Base-by-base conservation (phyloP, 2,797 vertebrate species). In the Anisognathus igniventris region DNA sequence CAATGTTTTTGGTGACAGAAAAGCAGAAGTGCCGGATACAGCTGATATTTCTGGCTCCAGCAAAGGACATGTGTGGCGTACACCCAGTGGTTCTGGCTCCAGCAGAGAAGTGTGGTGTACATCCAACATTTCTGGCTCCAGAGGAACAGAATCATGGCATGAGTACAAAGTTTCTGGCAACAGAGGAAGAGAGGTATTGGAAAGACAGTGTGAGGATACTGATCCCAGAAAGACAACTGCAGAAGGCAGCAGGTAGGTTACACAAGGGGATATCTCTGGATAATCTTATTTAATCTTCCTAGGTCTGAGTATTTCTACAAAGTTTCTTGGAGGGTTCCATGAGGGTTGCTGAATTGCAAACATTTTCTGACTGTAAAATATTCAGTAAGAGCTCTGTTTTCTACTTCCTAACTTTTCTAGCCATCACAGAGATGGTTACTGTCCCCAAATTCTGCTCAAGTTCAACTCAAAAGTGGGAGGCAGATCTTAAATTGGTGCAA, bases 41-140 rank as follows among this genome's bases (percentile, higher is more conserved):
- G 16, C 12, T 8, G 11, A 28, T 57, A 18, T 23, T 45, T 45
- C 20, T 72, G 51, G 3, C 39, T 54, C 12, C 70, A 21, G 33
- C 17, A 18, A 10, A 53, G 19, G 1, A 33, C 3, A 35, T 10
- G 0, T 4, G 7, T 3, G 1, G 11, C 4, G 9, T 42, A 12
- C 23, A 47, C 64, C 24, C n/a, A 47, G 27, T 39, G 27, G 27
- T 60, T 39, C 58, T 60, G 35, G 37, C 27, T 40, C 37, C 37
- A 40, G 37, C 27, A 22, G 19, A 61, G 28, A 40, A 61, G 13
- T 3, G 37, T 4, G 14, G 27, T 11, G 6, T 18, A 18, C 19
- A 44, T 2, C 10, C 31, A 44, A 17, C 10, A 5, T 33, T 56
- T 33, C 51, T 56, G 68, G 19, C 30, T 53, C 14, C 39, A 71